Percentiles rank a stretch among this genome's conserved stretches.
Conservation (phyloP, 2,888 invertebrate genomes). For the Luperina testacea region DNA sequence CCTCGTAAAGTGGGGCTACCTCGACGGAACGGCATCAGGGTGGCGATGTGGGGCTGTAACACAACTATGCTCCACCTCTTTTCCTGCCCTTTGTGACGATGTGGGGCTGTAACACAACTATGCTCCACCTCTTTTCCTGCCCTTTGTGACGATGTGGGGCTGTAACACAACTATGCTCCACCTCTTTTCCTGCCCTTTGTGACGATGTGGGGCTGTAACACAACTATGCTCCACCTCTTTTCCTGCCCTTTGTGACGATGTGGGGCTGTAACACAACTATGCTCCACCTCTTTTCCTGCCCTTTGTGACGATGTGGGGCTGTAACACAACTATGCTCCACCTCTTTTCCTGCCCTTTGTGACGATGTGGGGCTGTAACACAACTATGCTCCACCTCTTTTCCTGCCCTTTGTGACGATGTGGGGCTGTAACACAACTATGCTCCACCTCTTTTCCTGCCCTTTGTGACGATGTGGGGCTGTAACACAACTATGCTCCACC, state of each 20-base stretch:
- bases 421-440: not conserved
- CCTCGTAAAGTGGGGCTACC: not conserved
- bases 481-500: not conserved
- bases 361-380: not conserved
- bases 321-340: not conserved
- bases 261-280: not conserved
- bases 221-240: not conserved
- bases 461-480: not conserved
- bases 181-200: not conserved
- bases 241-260: not conserved
- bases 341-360: not conserved
- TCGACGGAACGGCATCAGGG: not conserved
- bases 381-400: not conserved
- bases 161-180: not conserved
- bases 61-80: not conserved
- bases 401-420: not conserved
- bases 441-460: not conserved
- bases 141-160: not conserved
- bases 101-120: not conserved
- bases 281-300: not conserved
- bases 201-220: not conserved
- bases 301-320: not conserved
- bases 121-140: not conserved
- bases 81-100: not conserved
- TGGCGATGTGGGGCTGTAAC: not conserved